Percentiles rank a stretch among this genome's conserved stretches.
phyloP scores from a whole-genome alignment of 2,888 invertebrate genomes.

The Lymantria dispar region DNA sequence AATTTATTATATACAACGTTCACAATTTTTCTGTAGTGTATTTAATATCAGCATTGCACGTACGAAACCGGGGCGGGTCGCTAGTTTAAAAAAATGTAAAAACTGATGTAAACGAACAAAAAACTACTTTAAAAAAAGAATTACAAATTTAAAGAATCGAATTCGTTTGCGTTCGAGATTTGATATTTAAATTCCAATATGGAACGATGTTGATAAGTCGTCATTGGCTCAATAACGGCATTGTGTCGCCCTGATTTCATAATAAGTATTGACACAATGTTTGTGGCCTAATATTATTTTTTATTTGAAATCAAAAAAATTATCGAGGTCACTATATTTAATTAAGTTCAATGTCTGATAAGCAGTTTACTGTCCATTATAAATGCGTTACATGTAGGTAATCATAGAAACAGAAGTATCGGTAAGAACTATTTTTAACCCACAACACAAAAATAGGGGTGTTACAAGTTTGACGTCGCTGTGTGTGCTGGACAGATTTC shows the following conservation, averaged over 20 bases:
- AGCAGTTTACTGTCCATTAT: no score
- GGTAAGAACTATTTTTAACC: no score
- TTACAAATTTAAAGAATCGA: conserved; percentile 16
- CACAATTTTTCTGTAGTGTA: no score
- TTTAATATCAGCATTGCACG: no score
- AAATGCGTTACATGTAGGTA: no score
- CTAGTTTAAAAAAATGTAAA: no score
- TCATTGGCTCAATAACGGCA: conserved; percentile 20
- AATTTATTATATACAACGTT: no score
- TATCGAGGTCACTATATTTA: neutral
- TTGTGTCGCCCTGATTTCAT: conserved; percentile 22
- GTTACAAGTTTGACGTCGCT: no score
- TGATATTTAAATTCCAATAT: conserved; percentile 36
- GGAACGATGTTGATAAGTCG: conserved; percentile 32
- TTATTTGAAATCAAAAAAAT: neutral
- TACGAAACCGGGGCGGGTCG: no score
- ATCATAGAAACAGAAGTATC: no score
- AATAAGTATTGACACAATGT: conserved; percentile 15
- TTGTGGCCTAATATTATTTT: conserved; percentile 1
- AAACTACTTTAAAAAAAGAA: conserved; percentile 5
- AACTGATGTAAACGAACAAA: neutral
- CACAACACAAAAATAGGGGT: no score
- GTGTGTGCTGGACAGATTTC: no score
- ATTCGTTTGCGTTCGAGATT: conserved; percentile 23
- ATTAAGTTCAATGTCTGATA: neutral